Conservation (phyloP, 2,113 vertebrate genomes). For the Psittacara wagleri region DNA sequence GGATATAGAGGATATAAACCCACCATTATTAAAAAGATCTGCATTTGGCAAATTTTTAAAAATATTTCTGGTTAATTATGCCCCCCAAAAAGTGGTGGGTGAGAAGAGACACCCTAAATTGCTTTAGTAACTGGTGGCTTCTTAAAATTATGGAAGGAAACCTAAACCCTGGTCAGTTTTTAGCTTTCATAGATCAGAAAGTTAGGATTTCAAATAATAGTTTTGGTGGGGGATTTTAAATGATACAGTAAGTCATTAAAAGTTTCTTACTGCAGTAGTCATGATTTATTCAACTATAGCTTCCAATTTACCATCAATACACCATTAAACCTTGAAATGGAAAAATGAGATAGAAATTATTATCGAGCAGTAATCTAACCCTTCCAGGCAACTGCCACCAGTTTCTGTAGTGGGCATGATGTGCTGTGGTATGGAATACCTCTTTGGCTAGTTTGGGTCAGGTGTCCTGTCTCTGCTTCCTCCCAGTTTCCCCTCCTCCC, state of each 20-base stretch:
- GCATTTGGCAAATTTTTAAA: neutral
- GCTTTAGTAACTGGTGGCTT: neutral
- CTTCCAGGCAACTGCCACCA: too few relatives aligned
- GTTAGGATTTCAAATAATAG: neutral
- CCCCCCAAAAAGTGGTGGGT: accelerated
- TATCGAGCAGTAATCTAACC: neutral
- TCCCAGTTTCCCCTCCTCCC: too few relatives aligned
- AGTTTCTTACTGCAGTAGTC: neutral
- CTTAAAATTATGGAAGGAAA: neutral
- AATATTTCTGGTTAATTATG: neutral
- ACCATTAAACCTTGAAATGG: neutral
- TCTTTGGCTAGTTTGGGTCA: too few relatives aligned
- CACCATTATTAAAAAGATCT: neutral
- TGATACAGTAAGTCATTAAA: neutral
- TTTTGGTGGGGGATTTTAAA: neutral
- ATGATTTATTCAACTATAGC: neutral
- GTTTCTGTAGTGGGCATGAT: too few relatives aligned
- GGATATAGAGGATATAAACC: neutral
- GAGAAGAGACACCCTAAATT: neutral
- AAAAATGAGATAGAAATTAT: neutral
- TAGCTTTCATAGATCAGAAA: neutral
- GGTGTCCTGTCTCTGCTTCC: too few relatives aligned
- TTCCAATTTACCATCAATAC: neutral
- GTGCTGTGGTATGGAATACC: too few relatives aligned
- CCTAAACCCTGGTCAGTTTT: neutral